Evolutionary conservation across 2,113 vertebrate genomes (phyloP), one percentile per base, ranked within the genome.

Genomic region (Callopanchax toddi): DNA sequence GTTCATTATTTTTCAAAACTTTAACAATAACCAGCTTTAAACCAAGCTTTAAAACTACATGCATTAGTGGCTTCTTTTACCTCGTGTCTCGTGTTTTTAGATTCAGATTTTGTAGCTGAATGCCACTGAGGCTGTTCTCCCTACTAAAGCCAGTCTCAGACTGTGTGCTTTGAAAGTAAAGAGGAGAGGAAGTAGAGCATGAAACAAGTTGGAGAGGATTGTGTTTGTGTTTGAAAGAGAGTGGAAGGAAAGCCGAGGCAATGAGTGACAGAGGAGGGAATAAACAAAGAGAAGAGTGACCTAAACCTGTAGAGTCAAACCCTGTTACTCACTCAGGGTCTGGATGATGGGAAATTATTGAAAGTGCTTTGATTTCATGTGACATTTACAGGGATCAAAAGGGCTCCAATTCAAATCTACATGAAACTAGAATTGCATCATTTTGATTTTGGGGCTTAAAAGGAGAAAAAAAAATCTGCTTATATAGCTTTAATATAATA

Each of bases 131-230:
- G 34, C 43, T 48, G 48, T 66, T 70, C 50, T 20, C 50, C n/a
- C n/a, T 59, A 21, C 50, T 44, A 37, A 60, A 51, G 43, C 29
- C 43, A 44, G 68, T 62, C 74, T 50, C 43, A 45, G 34, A 49
- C 45, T 25, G 10, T 5, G 57, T 60, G 51, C 32, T 74, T 49
- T 60, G 21, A 59, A 67, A 37, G 46, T 25, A 22, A 37, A 32
- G 57, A 50, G 48, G 54, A 53, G 59, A 61, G 58, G 57, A 75
- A 82, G 59, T 61, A 65, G 60, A 69, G 71, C 68, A 36, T 76
- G 56, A 72, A 73, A 79, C 60, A 56, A 64, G 60, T 69, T 54
- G 40, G 69, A 67, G 62, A 77, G 70, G 74, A n/a, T 36, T 54
- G 53, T 3, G 60, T 34, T 75, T 64, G 58, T 68, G 71, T 78